phyloP scores from a whole-genome alignment of 2,888 invertebrate species.

The Villa cingulata region DNA sequence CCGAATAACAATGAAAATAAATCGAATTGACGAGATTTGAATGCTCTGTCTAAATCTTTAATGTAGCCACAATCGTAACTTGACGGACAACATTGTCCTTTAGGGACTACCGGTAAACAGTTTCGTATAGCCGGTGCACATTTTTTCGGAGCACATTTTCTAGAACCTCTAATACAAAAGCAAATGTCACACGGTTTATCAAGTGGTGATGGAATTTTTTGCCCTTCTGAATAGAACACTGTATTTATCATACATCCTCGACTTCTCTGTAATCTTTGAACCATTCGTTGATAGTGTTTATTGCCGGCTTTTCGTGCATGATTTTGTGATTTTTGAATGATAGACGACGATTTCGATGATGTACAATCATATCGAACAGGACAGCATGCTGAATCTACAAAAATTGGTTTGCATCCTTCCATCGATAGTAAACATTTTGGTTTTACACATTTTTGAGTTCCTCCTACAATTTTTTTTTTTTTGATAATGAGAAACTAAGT shows the following conservation, averaged over 20 bases:
- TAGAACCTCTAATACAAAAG: conserved; percentile 60
- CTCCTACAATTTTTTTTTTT: conserved; percentile 30
- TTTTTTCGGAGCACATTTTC: conserved; percentile 59
- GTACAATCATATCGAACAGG: conserved; percentile 66
- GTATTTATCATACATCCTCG: conserved; percentile 53
- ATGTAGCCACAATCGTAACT: conserved; percentile 64
- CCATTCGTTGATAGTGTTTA: conserved; percentile 31
- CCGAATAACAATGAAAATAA: conserved; percentile 31
- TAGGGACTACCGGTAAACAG: conserved; percentile 59
- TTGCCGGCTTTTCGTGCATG: conserved; percentile 28
- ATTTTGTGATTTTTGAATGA: conserved; percentile 27
- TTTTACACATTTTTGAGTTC: conserved; percentile 58
- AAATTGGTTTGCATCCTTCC: conserved; percentile 42
- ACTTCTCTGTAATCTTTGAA: conserved; percentile 29
- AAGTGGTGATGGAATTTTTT: conserved; percentile 43
- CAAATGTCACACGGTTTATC: conserved; percentile 54
- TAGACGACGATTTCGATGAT: conserved; percentile 25
- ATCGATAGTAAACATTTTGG: conserved; percentile 67
- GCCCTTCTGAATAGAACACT: conserved; percentile 52
- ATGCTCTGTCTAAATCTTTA: conserved; percentile 30
- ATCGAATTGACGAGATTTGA: conserved; percentile 30
- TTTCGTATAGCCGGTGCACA: conserved; percentile 64
- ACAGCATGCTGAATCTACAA: conserved; percentile 49
- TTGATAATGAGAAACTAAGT: not conserved
- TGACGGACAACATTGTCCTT: conserved; percentile 71